A percentile compares a stretch with the other conserved stretches of the same genome.
These are phyloP conservation scores for Setipinna tenuifilis DNA, from an alignment of 2,797 vertebrate species.

Conservation along the genomic window DNA sequence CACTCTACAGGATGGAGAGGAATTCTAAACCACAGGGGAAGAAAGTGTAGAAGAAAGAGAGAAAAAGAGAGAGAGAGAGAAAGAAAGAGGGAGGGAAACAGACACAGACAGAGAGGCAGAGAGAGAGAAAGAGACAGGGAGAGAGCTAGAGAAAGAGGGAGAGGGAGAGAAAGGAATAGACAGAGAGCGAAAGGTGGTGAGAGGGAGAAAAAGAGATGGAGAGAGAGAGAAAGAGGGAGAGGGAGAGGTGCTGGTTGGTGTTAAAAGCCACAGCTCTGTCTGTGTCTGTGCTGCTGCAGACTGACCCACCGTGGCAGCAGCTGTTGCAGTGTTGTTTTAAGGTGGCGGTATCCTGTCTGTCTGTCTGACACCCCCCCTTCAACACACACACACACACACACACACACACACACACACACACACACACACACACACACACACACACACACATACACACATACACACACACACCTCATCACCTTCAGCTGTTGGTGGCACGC, in stretches of 20 bases:
- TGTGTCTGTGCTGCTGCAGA: not conserved
- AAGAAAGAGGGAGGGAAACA: no score
- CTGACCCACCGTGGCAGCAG: constrained; percentile 34
- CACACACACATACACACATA: constrained; percentile 25
- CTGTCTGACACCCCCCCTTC: not conserved
- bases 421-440: constrained; percentile 5
- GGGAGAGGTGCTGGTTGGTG: constrained; percentile 32
- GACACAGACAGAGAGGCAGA: no score
- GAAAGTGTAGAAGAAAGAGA: no score
- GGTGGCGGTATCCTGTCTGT: constrained; percentile 33
- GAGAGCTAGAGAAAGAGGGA: no score
- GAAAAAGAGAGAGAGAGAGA: no score
- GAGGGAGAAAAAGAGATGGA: no score
- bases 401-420: constrained; percentile 24
- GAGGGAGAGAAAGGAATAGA: not conserved
- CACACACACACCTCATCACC: constrained; percentile 19
- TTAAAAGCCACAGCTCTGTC: constrained; percentile 8
- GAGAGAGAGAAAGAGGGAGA: no score
- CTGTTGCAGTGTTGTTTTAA: constrained; percentile 49
- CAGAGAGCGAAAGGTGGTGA: constrained; percentile 10
- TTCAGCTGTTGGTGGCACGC: constrained; percentile 48
- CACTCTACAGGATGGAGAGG: no score
- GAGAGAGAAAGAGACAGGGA: no score
- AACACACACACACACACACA: constrained; percentile 16
- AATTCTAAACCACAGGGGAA: no score